Evolutionary conservation across 2,113 vertebrate genomes (phyloP).

Genomic region (Calyptomena viridis): DNA sequence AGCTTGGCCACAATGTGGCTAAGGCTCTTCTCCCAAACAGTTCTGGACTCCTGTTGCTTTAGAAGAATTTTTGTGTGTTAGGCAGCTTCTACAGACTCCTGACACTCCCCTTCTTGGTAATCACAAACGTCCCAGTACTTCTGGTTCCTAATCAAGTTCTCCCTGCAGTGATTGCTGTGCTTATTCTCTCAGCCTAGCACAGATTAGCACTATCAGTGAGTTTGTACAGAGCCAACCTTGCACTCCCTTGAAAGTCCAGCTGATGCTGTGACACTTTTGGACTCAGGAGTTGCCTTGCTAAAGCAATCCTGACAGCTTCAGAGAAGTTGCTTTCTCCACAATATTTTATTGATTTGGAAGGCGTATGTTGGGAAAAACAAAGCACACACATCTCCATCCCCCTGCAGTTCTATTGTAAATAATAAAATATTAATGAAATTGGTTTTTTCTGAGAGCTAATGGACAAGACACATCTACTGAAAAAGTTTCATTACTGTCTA

Average conservation of each 20-base stretch:
- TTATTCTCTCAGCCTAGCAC: neutral
- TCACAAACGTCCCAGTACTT: neutral
- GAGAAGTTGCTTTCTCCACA: neutral
- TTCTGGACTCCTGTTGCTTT: neutral
- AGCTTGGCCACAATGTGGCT: neutral
- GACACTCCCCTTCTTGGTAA: neutral
- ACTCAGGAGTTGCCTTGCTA: neutral
- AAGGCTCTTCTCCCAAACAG: neutral
- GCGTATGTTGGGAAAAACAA: neutral
- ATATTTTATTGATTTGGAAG: slow-evolving; percentile 45
- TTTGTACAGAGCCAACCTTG: neutral
- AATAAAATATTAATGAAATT: slow-evolving; percentile 25
- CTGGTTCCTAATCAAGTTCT: neutral
- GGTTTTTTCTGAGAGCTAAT: slow-evolving; percentile 5
- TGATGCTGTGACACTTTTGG: neutral
- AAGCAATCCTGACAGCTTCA: neutral
- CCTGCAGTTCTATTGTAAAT: neutral
- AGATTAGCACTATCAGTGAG: neutral
- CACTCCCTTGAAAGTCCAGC: neutral
- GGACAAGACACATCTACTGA: neutral
- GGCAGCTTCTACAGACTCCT: neutral
- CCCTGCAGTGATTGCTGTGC: neutral
- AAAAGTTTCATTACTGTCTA: neutral
- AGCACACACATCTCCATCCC: neutral
- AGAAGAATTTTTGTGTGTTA: neutral